Conservation (phyloP, 2,113 vertebrate species). For the Chelonoidis abingdonii region DNA sequence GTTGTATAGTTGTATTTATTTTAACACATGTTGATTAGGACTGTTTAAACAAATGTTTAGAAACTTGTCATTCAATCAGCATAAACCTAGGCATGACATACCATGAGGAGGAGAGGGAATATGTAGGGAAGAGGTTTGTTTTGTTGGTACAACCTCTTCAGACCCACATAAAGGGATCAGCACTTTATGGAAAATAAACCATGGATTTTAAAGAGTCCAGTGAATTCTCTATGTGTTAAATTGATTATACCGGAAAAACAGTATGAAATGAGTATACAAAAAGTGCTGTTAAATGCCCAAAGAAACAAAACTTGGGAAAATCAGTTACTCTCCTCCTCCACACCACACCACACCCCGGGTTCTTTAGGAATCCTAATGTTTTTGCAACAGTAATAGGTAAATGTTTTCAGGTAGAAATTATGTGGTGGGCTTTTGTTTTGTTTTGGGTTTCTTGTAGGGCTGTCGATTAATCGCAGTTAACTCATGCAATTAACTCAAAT, state of each 20-base stretch:
- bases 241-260: accelerated
- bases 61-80: accelerated
- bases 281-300: background rate
- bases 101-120: background rate
- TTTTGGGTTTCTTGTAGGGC: background rate
- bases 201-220: accelerated
- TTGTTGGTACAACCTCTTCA: background rate
- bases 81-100: background rate
- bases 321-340: accelerated
- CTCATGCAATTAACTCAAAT: no score
- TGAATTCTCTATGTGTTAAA: background rate
- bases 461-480: no score
- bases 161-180: background rate
- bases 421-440: background rate
- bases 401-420: slow-evolving; percentile 30
- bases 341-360: background rate
- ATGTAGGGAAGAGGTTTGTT: background rate
- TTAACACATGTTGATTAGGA: background rate
- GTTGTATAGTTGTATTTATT: slow-evolving; percentile 8
- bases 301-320: background rate
- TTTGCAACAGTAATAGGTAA: slow-evolving; percentile 49
- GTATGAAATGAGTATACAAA: background rate
- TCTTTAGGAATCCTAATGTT: slow-evolving; percentile 38
- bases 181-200: background rate
- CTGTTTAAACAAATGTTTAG: slow-evolving; percentile 10